Evolutionary conservation across 2,113 vertebrate genomes (phyloP), one percentile per base, ranked within the genome.

Genomic region (Glareola pratincola): DNA sequence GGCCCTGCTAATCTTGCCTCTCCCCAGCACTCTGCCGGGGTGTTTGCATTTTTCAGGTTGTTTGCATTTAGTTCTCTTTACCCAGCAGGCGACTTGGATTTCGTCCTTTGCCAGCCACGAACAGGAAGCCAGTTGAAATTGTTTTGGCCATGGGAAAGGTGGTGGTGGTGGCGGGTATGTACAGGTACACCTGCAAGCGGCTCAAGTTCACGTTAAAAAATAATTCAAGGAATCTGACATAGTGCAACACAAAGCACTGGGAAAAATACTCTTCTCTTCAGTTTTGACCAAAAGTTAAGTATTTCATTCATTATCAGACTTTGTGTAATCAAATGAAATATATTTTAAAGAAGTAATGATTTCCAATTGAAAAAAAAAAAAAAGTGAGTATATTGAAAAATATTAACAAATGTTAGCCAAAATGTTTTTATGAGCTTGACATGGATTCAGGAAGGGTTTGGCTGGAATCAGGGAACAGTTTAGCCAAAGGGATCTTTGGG

Each of bases 91-190:
- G 60, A 41, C 39, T 88, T 59, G 37, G 30, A 27, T 69, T 77
- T 62, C 43, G 37, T 54, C 13, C 30, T 96, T 85, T 24, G 6
- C 34, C 51, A 59, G 60, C 27, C 1, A 0, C 0, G 0, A 14
- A 2, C 7, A 29, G 39, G 30, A 45, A 56, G 8, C 3, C 36
- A 11, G 12, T 3, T 3, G 12, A 29, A 90, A 51, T 72, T 30
- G 24, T 59, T 56, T 29, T 17, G 63, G 29, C 36, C 14, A 9
- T 7, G 23, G 10, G 8, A 37, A 67, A 48, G 48, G 16, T 54
- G 10, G 7, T 17, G 39, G 11, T 56, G 59, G 15, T 50, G 27
- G 8, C n/a, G 30, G 19, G 14, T 47, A 2, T 15, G 36, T 14
- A 17, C 3, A 1, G 41, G 16, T 4, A 2, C 17, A 4, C 54